Percentiles rank a stretch among this genome's conserved stretches.
Evolutionary conservation across 2,113 vertebrate genomes (phyloP).

Genomic region (Entelurus aequoreus): DNA sequence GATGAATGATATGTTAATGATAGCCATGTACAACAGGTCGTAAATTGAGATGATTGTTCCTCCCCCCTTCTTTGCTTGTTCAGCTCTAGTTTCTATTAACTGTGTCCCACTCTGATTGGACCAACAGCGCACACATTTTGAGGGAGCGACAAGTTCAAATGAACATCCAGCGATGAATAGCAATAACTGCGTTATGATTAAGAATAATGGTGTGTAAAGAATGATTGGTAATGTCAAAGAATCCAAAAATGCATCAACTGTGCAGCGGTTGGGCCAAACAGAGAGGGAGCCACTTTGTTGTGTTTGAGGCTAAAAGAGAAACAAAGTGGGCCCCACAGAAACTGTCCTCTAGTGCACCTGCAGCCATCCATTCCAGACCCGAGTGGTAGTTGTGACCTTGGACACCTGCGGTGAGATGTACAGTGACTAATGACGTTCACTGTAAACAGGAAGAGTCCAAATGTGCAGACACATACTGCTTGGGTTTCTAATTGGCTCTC

Average conservation of each 20-base stretch:
- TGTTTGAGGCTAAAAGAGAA: slow-evolving; percentile 54
- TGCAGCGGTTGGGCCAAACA: slow-evolving; percentile 51
- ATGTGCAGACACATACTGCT: slow-evolving; percentile 5
- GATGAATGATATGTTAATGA: slow-evolving; percentile 47
- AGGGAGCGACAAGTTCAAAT: slow-evolving; percentile 45
- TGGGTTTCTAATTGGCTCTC: slow-evolving; percentile 1
- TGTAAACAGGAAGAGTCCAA: slow-evolving; percentile 37
- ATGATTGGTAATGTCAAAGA: slow-evolving; percentile 72
- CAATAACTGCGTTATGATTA: slow-evolving; percentile 76
- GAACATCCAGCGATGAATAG: slow-evolving; percentile 65
- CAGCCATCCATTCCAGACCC: slow-evolving; percentile 58
- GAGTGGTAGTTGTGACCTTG: slow-evolving; percentile 63
- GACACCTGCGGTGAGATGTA: slow-evolving; percentile 53
- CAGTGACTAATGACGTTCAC: slow-evolving; percentile 66
- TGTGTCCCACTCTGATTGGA: slow-evolving; percentile 51
- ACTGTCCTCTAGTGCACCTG: slow-evolving; percentile 65
- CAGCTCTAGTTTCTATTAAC: slow-evolving; percentile 3
- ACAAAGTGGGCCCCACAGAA: slow-evolving; percentile 57
- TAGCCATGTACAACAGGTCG: slow-evolving; percentile 57
- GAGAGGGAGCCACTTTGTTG: slow-evolving; percentile 43
- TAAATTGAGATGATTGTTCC: slow-evolving; percentile 36
- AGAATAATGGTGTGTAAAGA: slow-evolving; percentile 69
- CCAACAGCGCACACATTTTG: slow-evolving; percentile 21
- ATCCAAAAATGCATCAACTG: slow-evolving; percentile 73
- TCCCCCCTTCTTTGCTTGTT: slow-evolving; percentile 48